Percentiles rank a stretch among this genome's conserved stretches.
Evolutionary conservation across 2,113 vertebrate species (phyloP).

Genomic region (Polypterus senegalus): DNA sequence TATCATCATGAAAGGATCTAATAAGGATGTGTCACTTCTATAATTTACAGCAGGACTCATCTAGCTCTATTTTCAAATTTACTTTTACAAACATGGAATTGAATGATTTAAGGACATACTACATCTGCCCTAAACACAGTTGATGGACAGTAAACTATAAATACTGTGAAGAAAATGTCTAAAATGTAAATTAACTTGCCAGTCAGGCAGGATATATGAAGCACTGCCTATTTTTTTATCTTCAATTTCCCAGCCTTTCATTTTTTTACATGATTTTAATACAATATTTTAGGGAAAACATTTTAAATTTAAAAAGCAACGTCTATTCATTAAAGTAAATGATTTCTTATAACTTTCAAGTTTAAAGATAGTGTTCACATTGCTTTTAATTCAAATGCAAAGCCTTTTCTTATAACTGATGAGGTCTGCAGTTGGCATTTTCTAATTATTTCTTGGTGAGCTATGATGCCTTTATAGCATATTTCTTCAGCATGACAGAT

Average conservation of each 20-base stretch:
- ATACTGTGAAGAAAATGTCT: neutral
- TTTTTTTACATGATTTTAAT: neutral
- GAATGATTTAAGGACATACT: neutral
- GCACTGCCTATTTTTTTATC: neutral
- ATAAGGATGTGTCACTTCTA: conserved; percentile 1
- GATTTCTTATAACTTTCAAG: too few species aligned
- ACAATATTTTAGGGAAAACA: too few species aligned
- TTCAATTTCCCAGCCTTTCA: neutral
- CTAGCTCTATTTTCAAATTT: neutral
- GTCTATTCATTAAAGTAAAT: too few species aligned
- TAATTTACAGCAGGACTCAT: neutral
- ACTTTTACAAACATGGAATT: conserved; percentile 1
- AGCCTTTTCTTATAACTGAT: too few species aligned
- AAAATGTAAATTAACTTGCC: neutral
- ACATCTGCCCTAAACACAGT: neutral
- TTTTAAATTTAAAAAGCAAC: too few species aligned
- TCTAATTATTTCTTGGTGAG: too few species aligned
- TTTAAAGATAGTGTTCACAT: too few species aligned
- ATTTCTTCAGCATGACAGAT: too few species aligned
- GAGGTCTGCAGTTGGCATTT: too few species aligned
- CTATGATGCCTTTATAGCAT: too few species aligned
- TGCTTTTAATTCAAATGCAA: too few species aligned
- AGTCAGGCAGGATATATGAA: neutral
- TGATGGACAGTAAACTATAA: neutral
- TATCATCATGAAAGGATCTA: conserved; percentile 2